phyloP scores from a whole-genome alignment of 2,888 invertebrate genomes.

The Calephelis perditalis region DNA sequence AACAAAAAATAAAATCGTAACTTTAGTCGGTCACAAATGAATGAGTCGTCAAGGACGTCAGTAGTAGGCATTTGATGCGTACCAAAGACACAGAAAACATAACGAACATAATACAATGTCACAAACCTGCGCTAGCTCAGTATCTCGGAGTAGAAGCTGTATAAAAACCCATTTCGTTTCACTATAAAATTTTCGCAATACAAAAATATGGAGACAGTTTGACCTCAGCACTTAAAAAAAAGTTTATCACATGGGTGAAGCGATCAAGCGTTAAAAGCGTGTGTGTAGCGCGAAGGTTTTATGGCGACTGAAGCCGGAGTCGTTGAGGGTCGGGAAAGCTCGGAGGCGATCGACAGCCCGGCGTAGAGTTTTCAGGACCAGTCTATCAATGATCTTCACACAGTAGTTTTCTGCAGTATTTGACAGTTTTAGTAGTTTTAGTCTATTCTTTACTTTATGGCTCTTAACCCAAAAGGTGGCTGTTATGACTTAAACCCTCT shows the following conservation, averaged over 20 bases:
- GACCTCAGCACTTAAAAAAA: constrained; percentile 43
- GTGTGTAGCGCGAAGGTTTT: constrained; percentile 41
- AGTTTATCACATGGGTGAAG: constrained; percentile 56
- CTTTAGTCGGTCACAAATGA: not conserved
- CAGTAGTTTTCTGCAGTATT: not conserved
- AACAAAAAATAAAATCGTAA: too few species aligned
- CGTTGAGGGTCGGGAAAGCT: constrained; percentile 31
- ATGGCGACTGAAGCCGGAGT: constrained; percentile 44
- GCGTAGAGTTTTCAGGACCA: constrained; percentile 27
- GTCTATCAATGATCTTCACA: constrained; percentile 16
- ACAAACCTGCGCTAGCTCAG: constrained; percentile 40
- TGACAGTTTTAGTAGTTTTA: too few species aligned
- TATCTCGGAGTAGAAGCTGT: constrained; percentile 37
- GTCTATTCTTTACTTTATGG: too few species aligned
- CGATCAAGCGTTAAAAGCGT: constrained; percentile 36
- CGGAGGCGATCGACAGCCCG: constrained; percentile 32
- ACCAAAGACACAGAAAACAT: not conserved
- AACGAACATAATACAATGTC: constrained; percentile 13
- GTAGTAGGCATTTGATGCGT: not conserved
- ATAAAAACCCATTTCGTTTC: constrained; percentile 46
- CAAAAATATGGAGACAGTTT: constrained; percentile 41
- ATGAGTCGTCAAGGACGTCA: not conserved
- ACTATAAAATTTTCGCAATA: constrained; percentile 34
- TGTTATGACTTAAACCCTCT: too few species aligned
- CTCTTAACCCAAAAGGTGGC: too few species aligned